Conservation (phyloP, 2,888 invertebrate species). For the Apeira syringaria region DNA sequence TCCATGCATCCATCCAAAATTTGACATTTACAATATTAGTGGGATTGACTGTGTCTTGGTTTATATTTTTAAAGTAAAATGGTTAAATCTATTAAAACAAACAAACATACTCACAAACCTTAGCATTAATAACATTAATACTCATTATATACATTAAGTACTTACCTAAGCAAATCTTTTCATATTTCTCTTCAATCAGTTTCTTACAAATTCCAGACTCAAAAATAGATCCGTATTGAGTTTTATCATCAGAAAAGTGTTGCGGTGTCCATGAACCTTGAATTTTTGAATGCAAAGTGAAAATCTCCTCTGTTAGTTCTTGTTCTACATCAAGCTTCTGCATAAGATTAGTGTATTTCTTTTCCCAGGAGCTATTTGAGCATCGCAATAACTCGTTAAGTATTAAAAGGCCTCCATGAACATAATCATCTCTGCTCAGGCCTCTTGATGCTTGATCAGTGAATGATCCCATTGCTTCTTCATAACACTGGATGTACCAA, state of each 20-base stretch:
- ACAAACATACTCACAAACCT: no score
- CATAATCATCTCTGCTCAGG: constrained; percentile 93
- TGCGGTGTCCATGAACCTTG: constrained; percentile 55
- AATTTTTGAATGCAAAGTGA: constrained; percentile 77
- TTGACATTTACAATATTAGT: no score
- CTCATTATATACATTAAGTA: constrained; percentile 11
- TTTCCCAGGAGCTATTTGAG: constrained; percentile 94
- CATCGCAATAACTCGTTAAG: constrained; percentile 96
- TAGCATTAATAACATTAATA: no score
- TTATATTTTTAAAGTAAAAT: no score
- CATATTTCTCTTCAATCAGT: constrained; percentile 92
- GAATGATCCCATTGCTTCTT: constrained; percentile 92
- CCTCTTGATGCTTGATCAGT: constrained; percentile 86
- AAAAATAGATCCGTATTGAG: constrained; percentile 68
- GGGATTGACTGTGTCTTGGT: no score
- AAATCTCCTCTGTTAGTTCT: constrained; percentile 76
- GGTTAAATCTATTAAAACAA: no score
- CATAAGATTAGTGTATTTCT: constrained; percentile 89
- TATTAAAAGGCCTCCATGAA: constrained; percentile 95
- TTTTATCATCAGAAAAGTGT: constrained; percentile 60
- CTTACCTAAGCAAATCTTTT: constrained; percentile 87
- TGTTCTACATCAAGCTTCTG: constrained; percentile 80
- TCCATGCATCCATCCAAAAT: no score
- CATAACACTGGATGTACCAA: constrained; percentile 97
- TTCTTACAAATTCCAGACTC: constrained; percentile 95